phyloP scores from a whole-genome alignment of 2,888 invertebrate genomes.

The Malthinus seriepunctatus region DNA sequence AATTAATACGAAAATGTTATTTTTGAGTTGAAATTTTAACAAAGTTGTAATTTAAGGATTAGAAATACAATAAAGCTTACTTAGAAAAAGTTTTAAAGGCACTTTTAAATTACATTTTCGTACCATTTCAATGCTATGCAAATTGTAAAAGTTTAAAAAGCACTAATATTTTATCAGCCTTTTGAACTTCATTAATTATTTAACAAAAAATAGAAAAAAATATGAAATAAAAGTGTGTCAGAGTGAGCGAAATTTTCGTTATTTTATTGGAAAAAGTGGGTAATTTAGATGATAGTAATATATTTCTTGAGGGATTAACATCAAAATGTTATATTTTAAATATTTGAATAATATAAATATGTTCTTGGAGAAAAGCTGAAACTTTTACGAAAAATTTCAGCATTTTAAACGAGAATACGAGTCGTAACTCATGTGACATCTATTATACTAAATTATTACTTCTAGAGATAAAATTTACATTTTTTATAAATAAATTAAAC shows the following conservation, averaged over 20 bases:
- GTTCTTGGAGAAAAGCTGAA: constrained; percentile 26
- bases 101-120: constrained; percentile 1
- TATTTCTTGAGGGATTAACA: constrained; percentile 19
- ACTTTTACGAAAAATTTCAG: constrained; percentile 29
- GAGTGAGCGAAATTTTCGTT: too few species aligned
- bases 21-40: too few species aligned
- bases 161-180: constrained; percentile 27
- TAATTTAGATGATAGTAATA: background rate
- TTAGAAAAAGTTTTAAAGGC: background rate
- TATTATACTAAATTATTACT: background rate
- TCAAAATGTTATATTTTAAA: constrained; percentile 29
- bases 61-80: background rate
- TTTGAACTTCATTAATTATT: constrained; percentile 30
- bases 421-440: constrained; percentile 18
- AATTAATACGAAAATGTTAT: too few species aligned
- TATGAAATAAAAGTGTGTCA: background rate
- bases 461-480: background rate
- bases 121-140: constrained; percentile 23
- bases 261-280: too few species aligned
- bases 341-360: constrained; percentile 36
- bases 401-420: constrained; percentile 23
- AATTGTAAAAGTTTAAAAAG: constrained; percentile 27
- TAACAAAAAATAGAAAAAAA: constrained; percentile 17
- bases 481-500: background rate
- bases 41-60: too few species aligned